Evolutionary conservation across 2,888 invertebrate genomes (phyloP), one percentile per base, ranked within the genome.

Genomic region (Monoplex corrugatus): DNA sequence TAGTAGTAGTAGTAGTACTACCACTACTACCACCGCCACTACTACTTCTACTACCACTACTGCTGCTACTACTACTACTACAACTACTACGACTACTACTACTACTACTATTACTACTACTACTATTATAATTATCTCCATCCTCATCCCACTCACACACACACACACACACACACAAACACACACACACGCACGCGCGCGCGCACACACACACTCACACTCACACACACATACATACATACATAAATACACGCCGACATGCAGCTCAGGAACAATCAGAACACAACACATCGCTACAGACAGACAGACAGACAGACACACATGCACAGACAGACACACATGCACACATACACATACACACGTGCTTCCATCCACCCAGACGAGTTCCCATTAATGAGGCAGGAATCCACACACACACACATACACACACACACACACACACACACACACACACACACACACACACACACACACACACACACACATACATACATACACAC

Each of bases 361-460:
- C 72, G 28, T n/a, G n/a, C n/a, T n/a, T n/a, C n/a, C n/a, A n/a
- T n/a, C n/a, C n/a, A n/a, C n/a, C n/a, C n/a, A n/a, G n/a, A n/a
- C n/a, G n/a, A n/a, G n/a, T n/a, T n/a, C n/a, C n/a, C n/a, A n/a
- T n/a, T n/a, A n/a, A n/a, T n/a, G n/a, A 72, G 16, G n/a, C 72
- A 32, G 6, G n/a, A 6, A 72, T 28, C 10, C n/a, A 23, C 72
- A 72, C 72, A n/a, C 72, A 72, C 28, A 72, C 72, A 72, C 72
- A 72, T 28, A 72, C 72, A 72, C 40, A 80, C 38, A 80, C 80
- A 80, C 80, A 80, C 80, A 80, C 80, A 80, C 80, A 80, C 80
- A 80, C 80, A 80, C 80, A 80, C 80, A 80, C 80, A 38, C 80
- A 80, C 80, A 80, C 38, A 80, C 80, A 80, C 19, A 80, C 80